These are phyloP conservation scores for Neelides folsomi DNA, from an alignment of 2,888 invertebrate genomes.

Conservation along the genomic window DNA sequence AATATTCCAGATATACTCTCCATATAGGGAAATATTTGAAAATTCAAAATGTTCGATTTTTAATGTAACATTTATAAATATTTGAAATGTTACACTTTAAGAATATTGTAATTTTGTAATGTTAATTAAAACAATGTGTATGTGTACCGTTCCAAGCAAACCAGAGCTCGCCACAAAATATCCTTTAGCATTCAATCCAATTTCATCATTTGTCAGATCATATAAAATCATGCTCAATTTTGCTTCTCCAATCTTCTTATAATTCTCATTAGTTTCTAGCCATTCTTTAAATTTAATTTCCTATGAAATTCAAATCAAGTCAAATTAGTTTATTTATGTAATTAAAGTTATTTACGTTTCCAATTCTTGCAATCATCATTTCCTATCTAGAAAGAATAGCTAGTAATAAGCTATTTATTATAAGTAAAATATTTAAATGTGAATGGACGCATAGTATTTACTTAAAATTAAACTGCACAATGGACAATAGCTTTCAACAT, in stretches of 20 bases:
- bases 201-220: conserved; percentile 7
- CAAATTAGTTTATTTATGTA: too few species aligned
- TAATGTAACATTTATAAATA: neutral
- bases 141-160: conserved; percentile 8
- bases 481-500: too few species aligned
- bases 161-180: conserved; percentile 8
- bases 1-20: neutral
- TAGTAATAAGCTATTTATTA: too few species aligned
- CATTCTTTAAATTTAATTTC: conserved; percentile 7
- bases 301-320: neutral
- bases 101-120: too few species aligned
- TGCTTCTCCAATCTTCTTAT: conserved; percentile 7
- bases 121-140: too few species aligned
- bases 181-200: conserved; percentile 7
- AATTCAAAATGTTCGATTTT: too few species aligned
- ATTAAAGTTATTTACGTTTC: too few species aligned
- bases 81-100: neutral
- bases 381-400: too few species aligned
- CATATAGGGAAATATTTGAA: neutral
- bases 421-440: too few species aligned
- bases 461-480: too few species aligned
- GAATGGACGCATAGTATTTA: too few species aligned
- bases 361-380: too few species aligned
- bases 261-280: conserved; percentile 6
- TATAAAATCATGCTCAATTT: conserved; percentile 10